Evolutionary conservation across 64 coral and sea anemone species (phyloP).

Genomic region (Montipora efflorescens): DNA sequence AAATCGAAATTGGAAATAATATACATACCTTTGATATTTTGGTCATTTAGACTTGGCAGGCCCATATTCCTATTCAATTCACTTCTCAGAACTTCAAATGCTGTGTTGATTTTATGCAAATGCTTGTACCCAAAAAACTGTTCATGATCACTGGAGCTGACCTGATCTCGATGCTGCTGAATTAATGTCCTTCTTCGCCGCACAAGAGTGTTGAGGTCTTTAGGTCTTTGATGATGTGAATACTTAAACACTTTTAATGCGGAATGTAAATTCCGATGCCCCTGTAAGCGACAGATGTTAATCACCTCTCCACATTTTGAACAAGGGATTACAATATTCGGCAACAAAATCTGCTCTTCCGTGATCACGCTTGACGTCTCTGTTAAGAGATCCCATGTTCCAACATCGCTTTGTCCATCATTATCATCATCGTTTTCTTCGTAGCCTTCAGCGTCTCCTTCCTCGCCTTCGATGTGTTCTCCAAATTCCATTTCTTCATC

Average conservation of each 20-base stretch:
- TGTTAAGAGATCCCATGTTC: slow-evolving; percentile 19
- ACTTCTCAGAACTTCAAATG: slow-evolving; percentile 57
- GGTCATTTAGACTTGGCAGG: background rate
- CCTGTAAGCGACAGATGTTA: slow-evolving; percentile 63
- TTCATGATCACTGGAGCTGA: background rate
- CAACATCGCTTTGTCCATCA: background rate
- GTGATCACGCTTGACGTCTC: slow-evolving; percentile 39
- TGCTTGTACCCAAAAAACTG: slow-evolving; percentile 39
- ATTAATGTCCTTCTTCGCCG: slow-evolving; percentile 59
- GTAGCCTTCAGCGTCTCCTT: background rate
- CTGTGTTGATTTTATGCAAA: slow-evolving; percentile 74
- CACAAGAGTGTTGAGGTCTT: slow-evolving; percentile 41
- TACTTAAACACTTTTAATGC: slow-evolving; percentile 71
- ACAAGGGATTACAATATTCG: slow-evolving; percentile 71
- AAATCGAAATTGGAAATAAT: no score
- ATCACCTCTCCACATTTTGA: slow-evolving; percentile 39
- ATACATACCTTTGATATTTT: slow-evolving; percentile 9
- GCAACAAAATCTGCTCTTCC: slow-evolving; percentile 41
- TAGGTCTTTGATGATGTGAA: slow-evolving; percentile 41
- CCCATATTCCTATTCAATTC: slow-evolving; percentile 36
- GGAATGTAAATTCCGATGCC: slow-evolving; percentile 61
- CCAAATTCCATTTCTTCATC: slow-evolving; percentile 29
- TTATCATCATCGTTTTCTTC: background rate
- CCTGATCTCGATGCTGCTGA: slow-evolving; percentile 36
- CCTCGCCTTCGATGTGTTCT: slow-evolving; percentile 15